Evolutionary conservation across 1,140 invertebrate genomes (phyloP).

Genomic region (Bombus waltoni): DNA sequence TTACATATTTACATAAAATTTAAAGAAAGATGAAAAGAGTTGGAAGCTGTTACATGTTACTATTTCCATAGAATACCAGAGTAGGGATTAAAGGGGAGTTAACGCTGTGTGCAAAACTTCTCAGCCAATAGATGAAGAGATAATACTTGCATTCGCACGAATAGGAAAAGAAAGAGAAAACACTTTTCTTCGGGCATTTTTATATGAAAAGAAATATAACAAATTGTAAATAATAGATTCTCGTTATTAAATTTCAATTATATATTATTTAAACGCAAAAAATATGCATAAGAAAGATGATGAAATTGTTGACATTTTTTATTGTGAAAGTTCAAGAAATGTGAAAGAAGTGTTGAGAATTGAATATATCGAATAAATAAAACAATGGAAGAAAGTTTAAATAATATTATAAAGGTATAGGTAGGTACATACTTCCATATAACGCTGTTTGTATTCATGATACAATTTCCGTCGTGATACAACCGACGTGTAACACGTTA

Average conservation of each 20-base stretch:
- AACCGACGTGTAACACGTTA: neutral
- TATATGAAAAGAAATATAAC: neutral
- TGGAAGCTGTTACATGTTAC: no score
- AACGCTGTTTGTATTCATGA: constrained; percentile 10
- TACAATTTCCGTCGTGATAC: constrained; percentile 10
- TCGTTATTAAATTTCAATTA: neutral
- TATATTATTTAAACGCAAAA: neutral
- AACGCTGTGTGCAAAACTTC: neutral
- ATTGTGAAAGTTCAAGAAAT: no score
- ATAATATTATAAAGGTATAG: neutral
- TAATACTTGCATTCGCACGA: neutral
- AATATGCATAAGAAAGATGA: neutral
- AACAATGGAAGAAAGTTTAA: neutral
- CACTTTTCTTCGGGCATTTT: no score
- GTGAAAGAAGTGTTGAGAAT: no score
- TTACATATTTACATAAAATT: constrained; percentile 31
- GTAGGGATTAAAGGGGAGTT: neutral
- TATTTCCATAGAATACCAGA: neutral
- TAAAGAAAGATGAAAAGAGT: neutral
- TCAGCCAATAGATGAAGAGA: neutral
- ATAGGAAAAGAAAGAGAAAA: neutral
- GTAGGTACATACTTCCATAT: neutral
- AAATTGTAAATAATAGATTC: neutral
- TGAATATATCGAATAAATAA: constrained; percentile 9
- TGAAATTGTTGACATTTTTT: neutral